Evolutionary conservation across 2,888 invertebrate genomes (phyloP).

Genomic region (Dryadula phaetusa): DNA sequence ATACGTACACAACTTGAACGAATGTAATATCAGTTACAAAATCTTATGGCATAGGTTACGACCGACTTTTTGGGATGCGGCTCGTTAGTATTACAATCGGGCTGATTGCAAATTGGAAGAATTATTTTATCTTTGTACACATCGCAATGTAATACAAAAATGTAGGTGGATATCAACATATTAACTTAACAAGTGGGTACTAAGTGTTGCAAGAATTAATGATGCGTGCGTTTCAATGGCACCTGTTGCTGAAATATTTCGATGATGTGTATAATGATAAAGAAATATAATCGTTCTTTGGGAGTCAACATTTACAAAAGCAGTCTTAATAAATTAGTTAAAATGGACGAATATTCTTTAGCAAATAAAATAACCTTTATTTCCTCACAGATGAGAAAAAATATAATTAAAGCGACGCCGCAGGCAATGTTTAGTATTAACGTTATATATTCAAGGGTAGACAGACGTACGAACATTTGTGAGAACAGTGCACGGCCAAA

Average conservation of each 20-base stretch:
- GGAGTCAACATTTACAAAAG: not conserved
- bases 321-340: not conserved
- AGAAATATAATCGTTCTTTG: not conserved
- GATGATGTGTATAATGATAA: slow-evolving; percentile 4
- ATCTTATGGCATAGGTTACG: slow-evolving; percentile 35
- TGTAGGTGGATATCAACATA: not conserved
- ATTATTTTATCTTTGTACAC: slow-evolving; percentile 5
- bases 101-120: slow-evolving; percentile 23
- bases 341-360: not conserved
- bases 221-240: not conserved
- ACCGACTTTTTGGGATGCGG: slow-evolving; percentile 43
- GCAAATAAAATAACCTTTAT: not conserved
- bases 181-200: not conserved
- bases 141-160: slow-evolving; percentile 12
- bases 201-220: not conserved
- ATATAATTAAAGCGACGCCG: slow-evolving; percentile 15
- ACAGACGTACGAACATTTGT: slow-evolving; percentile 22
- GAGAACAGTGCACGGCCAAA: slow-evolving; percentile 21
- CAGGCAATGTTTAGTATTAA: slow-evolving; percentile 16
- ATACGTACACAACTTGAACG: not conserved
- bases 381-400: not conserved
- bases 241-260: slow-evolving; percentile 15
- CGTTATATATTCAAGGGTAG: slow-evolving; percentile 19
- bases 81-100: slow-evolving; percentile 29
- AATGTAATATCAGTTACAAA: slow-evolving; percentile 28